Conservation (phyloP, 2,797 vertebrate species). For the Clarias pachynema region DNA sequence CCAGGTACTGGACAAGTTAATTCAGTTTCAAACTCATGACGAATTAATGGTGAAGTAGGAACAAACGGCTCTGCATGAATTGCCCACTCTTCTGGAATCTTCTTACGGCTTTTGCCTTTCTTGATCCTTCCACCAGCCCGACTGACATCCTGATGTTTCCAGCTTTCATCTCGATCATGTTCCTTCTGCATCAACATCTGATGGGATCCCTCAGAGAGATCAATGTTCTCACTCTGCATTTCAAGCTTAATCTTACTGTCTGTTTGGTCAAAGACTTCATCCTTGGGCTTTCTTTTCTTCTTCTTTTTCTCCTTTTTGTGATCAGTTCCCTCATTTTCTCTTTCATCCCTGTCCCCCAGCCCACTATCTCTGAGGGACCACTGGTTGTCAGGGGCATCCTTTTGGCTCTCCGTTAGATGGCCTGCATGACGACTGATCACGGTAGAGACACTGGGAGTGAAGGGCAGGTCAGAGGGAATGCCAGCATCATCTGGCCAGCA, state of each 20-base stretch:
- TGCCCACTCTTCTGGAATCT: conserved; percentile 79
- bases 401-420: conserved; percentile 65
- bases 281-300: conserved; percentile 78
- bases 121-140: conserved; percentile 71
- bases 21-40: conserved; percentile 43
- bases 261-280: conserved; percentile 64
- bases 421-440: conserved; percentile 73
- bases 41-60: conserved; percentile 46
- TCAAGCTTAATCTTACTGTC: conserved; percentile 62
- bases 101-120: conserved; percentile 77
- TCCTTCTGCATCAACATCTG: conserved; percentile 68
- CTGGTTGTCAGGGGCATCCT: conserved; percentile 57
- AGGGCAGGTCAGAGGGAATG: conserved; percentile 71
- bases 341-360: conserved; percentile 68
- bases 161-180: conserved; percentile 63
- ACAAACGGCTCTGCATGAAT: conserved; percentile 65
- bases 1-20: conserved; percentile 5
- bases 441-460: conserved; percentile 75
- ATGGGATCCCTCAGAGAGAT: conserved; percentile 61
- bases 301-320: conserved; percentile 79
- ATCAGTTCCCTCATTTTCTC: conserved; percentile 69
- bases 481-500: conserved; percentile 68
- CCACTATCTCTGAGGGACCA: conserved; percentile 67
- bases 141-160: conserved; percentile 73
- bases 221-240: conserved; percentile 61